phyloP scores from a whole-genome alignment of 1,140 invertebrate genomes.

The Thaumetopoea pityocampa region DNA sequence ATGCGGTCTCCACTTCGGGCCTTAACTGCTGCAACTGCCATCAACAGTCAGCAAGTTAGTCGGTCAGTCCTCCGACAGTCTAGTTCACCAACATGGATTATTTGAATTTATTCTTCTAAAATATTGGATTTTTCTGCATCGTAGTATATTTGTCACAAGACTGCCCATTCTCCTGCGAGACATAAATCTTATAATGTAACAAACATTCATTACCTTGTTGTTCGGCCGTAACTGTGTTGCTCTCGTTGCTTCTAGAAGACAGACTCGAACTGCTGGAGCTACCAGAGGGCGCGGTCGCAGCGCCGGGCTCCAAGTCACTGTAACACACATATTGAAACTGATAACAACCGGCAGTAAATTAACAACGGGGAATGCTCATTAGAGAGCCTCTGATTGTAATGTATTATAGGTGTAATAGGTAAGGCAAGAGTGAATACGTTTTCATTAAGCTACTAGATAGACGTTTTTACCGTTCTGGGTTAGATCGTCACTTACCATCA shows the following conservation, averaged over 20 bases:
- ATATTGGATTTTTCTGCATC: too few species aligned
- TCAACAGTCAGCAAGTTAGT: too few species aligned
- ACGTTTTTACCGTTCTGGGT: too few species aligned
- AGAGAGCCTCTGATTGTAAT: not conserved
- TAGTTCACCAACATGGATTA: too few species aligned
- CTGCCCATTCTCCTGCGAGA: not conserved
- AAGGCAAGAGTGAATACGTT: too few species aligned
- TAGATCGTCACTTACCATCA: too few species aligned
- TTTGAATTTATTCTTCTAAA: too few species aligned
- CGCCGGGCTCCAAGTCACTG: conserved; percentile 62
- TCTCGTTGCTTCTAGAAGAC: conserved; percentile 71
- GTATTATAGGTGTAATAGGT: not conserved
- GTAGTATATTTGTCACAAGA: too few species aligned
- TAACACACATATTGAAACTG: conserved; percentile 7
- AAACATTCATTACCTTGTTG: conserved; percentile 48
- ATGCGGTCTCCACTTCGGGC: too few species aligned
- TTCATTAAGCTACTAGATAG: too few species aligned
- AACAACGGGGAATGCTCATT: not conserved
- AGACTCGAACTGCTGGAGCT: conserved; percentile 70
- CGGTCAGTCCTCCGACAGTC: too few species aligned
- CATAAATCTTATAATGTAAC: not conserved
- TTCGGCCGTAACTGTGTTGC: conserved; percentile 59
- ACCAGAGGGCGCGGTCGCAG: conserved; percentile 62
- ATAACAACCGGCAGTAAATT: not conserved
- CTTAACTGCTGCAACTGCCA: too few species aligned